Conservation (phyloP, 2,113 vertebrate species). For the Phoenicopterus ruber region DNA sequence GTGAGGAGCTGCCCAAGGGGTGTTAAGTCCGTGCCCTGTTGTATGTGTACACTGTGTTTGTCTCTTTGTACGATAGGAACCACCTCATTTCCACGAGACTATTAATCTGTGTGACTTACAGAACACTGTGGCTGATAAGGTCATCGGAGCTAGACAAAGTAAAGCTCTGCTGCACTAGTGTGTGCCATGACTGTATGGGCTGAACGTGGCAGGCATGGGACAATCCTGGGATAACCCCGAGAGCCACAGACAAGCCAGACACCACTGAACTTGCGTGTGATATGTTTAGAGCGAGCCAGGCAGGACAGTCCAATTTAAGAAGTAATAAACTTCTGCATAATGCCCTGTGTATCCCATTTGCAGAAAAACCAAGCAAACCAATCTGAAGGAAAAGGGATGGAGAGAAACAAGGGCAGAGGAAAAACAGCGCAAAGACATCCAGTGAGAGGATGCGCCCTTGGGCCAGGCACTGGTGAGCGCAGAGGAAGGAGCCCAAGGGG, state of each 20-base stretch:
- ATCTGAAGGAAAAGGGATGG: rapidly evolving
- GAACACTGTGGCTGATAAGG: background rate
- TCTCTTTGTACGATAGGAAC: background rate
- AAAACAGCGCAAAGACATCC: background rate
- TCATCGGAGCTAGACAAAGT: background rate
- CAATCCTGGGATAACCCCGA: background rate
- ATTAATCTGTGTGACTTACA: background rate
- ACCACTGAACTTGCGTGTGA: rapidly evolving
- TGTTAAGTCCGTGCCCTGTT: background rate
- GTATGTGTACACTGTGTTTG: background rate
- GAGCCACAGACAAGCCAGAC: background rate
- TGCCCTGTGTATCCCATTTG: rapidly evolving
- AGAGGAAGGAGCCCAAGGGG: background rate
- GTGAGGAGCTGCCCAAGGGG: background rate
- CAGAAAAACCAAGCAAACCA: background rate
- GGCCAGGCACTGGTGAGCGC: background rate
- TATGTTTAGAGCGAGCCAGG: rapidly evolving
- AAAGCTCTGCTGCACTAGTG: background rate
- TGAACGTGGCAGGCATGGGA: background rate
- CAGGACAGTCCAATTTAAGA: background rate
- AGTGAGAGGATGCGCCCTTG: background rate
- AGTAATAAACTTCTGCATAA: rapidly evolving
- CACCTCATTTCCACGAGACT: background rate
- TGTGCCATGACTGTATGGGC: background rate
- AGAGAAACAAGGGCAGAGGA: background rate